Percentiles rank a stretch among this genome's conserved stretches.
Conservation (phyloP, 2,113 vertebrate species). For the Hippolais icterina region DNA sequence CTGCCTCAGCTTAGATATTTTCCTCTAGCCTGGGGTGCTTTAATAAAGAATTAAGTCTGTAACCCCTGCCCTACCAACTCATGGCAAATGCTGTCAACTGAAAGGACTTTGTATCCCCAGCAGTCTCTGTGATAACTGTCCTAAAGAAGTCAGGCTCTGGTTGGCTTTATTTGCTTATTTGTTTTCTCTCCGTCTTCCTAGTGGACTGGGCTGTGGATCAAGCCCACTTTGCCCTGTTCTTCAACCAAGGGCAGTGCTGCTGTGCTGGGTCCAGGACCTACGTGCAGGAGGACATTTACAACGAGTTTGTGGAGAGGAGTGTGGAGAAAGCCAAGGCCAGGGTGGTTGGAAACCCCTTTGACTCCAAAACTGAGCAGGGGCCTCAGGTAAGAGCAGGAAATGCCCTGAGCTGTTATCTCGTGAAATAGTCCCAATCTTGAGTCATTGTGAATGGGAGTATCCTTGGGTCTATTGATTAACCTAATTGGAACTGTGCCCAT, state of each 20-base stretch:
- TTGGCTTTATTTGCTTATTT: neutral
- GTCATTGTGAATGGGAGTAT: neutral
- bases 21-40: neutral
- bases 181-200: slow-evolving; percentile 38
- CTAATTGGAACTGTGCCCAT: neutral
- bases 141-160: neutral
- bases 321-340: slow-evolving; percentile 83
- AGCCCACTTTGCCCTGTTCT: slow-evolving; percentile 92
- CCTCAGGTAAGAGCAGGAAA: slow-evolving; percentile 83
- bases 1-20: neutral
- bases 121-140: neutral
- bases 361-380: slow-evolving; percentile 90
- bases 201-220: slow-evolving; percentile 96
- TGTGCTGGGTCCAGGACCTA: slow-evolving; percentile 90
- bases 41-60: neutral
- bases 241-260: slow-evolving; percentile 99
- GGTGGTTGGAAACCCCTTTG: slow-evolving; percentile 93
- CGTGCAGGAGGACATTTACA: slow-evolving; percentile 90
- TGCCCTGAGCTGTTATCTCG: neutral
- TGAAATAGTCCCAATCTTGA: neutral
- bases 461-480: neutral
- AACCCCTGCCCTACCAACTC: neutral
- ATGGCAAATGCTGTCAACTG: neutral
- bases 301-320: slow-evolving; percentile 90
- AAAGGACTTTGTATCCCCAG: neutral